Percentiles rank a stretch among this genome's conserved stretches.
Conservation (phyloP, 2,113 vertebrate genomes). For the Scomber scombrus region DNA sequence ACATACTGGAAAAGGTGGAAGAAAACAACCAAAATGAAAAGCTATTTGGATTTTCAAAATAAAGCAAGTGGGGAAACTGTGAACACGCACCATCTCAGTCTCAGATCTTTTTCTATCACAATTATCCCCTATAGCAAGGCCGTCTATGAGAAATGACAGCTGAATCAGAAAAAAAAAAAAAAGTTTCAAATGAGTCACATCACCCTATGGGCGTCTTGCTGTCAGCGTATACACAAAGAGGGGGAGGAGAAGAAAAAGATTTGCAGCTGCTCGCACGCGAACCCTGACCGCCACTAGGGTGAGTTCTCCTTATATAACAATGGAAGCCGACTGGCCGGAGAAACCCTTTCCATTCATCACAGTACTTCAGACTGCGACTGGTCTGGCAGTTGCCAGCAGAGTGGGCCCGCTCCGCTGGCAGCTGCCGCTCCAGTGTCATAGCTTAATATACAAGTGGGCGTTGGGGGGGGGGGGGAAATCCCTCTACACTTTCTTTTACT, state of each 20-base stretch:
- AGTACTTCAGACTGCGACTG: slow-evolving; percentile 25
- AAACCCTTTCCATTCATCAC: slow-evolving; percentile 55
- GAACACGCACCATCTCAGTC: slow-evolving; percentile 29
- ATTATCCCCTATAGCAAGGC: slow-evolving; percentile 66
- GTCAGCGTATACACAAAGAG: slow-evolving; percentile 67
- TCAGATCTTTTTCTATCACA: slow-evolving; percentile 54
- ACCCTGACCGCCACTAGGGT: slow-evolving; percentile 52
- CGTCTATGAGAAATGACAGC: slow-evolving; percentile 69
- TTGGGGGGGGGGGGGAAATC: slow-evolving; percentile 5
- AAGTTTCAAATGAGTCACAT: slow-evolving; percentile 71
- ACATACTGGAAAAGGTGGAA: slow-evolving; percentile 23
- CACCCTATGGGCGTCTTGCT: slow-evolving; percentile 64
- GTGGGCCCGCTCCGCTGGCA: slow-evolving; percentile 47
- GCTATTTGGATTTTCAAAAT: slow-evolving; percentile 25
- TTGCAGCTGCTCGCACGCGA: slow-evolving; percentile 54
- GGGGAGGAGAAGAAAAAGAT: slow-evolving; percentile 23
- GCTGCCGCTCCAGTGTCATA: slow-evolving; percentile 47
- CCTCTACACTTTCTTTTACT: slow-evolving; percentile 17
- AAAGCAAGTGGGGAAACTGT: slow-evolving; percentile 19
- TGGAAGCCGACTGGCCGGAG: slow-evolving; percentile 26
- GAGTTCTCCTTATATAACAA: slow-evolving; percentile 56
- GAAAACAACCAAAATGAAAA: slow-evolving; percentile 30
- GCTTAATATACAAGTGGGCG: slow-evolving; percentile 32
- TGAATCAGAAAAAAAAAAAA: slow-evolving; percentile 51
- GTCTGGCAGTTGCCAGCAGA: slow-evolving; percentile 6